Percentiles rank a stretch among this genome's conserved stretches.
These are phyloP conservation scores for Tetraodon nigroviridis DNA, from an alignment of 2,113 vertebrate genomes.

Conservation along the genomic window DNA sequence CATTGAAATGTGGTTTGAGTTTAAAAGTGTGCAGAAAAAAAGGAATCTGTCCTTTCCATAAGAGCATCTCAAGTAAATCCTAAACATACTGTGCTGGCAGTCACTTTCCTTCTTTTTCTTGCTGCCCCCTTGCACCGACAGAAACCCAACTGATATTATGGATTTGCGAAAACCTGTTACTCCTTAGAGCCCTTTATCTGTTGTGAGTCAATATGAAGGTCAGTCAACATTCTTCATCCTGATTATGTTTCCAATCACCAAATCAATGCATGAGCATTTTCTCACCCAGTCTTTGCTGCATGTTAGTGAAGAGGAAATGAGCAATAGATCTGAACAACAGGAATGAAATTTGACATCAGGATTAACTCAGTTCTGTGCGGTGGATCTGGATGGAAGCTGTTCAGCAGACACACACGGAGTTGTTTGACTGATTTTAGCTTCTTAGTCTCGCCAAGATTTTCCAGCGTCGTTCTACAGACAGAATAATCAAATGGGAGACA, in stretches of 20 bases:
- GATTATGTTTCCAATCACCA: conserved; percentile 46
- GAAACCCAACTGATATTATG: conserved; percentile 16
- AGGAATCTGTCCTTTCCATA: no score
- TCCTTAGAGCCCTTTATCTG: conserved; percentile 16
- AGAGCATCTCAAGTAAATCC: no score
- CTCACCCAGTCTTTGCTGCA: conserved; percentile 16
- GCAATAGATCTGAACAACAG: conserved; percentile 28
- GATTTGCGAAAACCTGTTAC: background rate
- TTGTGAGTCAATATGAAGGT: conserved; percentile 46
- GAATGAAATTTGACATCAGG: background rate
- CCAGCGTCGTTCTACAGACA: conserved; percentile 5
- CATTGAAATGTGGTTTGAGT: no score
- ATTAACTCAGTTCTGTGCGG: no score
- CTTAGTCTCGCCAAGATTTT: no score
- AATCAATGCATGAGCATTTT: conserved; percentile 30
- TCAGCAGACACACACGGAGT: no score
- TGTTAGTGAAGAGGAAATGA: conserved; percentile 18
- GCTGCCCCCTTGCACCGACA: background rate
- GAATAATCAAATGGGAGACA: conserved; percentile 39
- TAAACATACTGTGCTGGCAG: no score
- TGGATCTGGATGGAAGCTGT: no score
- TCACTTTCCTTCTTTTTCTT: background rate
- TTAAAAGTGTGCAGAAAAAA: no score
- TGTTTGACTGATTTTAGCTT: conserved; percentile 36
- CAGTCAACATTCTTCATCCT: conserved; percentile 34